Base-by-base conservation (phyloP, 2,888 invertebrate genomes). In the Lamellibrachia satsuma region DNA sequence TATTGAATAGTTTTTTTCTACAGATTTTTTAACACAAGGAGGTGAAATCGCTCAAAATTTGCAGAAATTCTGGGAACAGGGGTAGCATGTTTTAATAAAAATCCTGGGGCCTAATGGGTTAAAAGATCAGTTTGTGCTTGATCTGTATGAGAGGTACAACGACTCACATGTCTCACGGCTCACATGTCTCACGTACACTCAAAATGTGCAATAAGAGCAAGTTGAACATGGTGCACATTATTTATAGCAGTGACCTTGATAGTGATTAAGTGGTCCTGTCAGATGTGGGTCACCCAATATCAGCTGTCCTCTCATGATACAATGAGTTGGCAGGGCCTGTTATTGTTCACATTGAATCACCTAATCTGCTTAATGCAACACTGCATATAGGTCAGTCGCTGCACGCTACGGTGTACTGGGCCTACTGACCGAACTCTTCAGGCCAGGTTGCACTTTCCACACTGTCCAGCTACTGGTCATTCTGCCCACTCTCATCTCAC, bases 221-320 rank as follows among this genome's bases (percentile, higher is more conserved):
- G 75, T 75, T 75, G 75, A 75, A 75, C 75, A 75, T 75, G 75
- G 75, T 75, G 75, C 75, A 75, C 22, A n/a, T n/a, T 75, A 75
- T 75, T 75, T 75, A 75, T 75, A 75, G 75, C 39, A 22, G 22
- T 75, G 75, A 75, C 75, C 75, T 75, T 75, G 75, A 75, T 75
- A 75, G 75, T 6, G 75, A 75, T 75, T 75, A 75, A 75, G 75
- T 75, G 22, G 15, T 4, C 75, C 75, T 75, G 75, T 75, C 11
- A n/a, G 22, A 75, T 75, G 75, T 75, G n/a, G 75, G 75, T 75
- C 75, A 75, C 15, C 22, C 22, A 22, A 22, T 75, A 22, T 75
- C 75, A 75, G 22, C 75, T 75, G 75, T 75, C 22, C 75, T 75
- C 75, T 6, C 6, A 6, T 22, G 75, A n/a, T n/a, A 22, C 75